Base-by-base conservation (phyloP, 92 coral and sea anemone genomes). In the Parazoanthus swiftii region DNA sequence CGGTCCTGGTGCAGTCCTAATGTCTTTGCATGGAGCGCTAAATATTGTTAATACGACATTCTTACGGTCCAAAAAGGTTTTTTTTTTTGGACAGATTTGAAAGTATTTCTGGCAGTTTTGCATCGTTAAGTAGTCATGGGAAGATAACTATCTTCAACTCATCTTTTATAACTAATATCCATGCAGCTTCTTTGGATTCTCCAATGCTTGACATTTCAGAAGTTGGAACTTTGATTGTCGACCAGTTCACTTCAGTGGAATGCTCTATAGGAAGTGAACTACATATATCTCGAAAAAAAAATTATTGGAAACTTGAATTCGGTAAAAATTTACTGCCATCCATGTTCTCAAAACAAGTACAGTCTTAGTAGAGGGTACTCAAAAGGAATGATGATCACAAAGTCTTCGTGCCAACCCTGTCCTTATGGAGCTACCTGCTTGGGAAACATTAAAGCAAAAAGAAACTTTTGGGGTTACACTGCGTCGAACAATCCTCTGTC, bases 41-140 rank as follows among this genome's bases (percentile, higher is more conserved):
- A 33, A 38, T 39, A 76, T 76, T 76, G 48, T 16, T 20, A 76
- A 76, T 76, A 76, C 80, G 29, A 76, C 80, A 39, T 76, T 76
- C 29, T 18, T 76, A 38, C 48, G 26, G 18, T 76, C 80, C 42
- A 18, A 38, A 37, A 18, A 39, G 10, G 56, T 38, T 16, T 51
- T 7, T 7, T 7, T 0, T 42, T 42, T 76, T 76, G 25, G 54
- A 76, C 13, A 76, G 18, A 42, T 76, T 76, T 21, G 10, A 76
- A 76, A 42, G 29, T 16, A 23, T 21, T 15, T 39, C 54, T 76
- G 80, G 80, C 18, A 37, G 50, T 76, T 39, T 76, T 6, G 50
- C 51, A 38, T 76, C 80, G 25, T 37, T 76, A 3, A 42, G 51
- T 37, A 76, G 51, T 76, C 3, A 6, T 39, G 80, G 50, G 51